Conservation (phyloP, 2,888 invertebrate genomes). For the Ryuthela nishihirai region DNA sequence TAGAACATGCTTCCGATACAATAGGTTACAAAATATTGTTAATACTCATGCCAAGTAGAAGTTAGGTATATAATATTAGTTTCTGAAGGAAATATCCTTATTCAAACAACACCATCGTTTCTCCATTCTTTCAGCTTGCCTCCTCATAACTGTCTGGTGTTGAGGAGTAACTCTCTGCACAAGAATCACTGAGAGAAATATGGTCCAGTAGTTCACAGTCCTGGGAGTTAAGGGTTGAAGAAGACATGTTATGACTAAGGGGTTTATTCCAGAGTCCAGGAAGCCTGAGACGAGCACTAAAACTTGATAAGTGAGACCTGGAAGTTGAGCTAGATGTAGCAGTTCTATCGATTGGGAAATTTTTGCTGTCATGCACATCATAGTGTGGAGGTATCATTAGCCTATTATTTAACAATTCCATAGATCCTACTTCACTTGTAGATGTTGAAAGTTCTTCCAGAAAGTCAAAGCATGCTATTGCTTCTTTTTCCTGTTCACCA, state of each 20-base stretch:
- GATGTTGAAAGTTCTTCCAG: slow-evolving; percentile 57
- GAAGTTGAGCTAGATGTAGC: slow-evolving; percentile 11
- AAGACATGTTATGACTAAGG: slow-evolving; percentile 30
- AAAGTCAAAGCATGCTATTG: slow-evolving; percentile 75
- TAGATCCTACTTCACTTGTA: slow-evolving; percentile 12
- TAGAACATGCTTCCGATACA: too few species aligned
- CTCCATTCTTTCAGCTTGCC: slow-evolving; percentile 20
- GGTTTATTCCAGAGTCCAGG: slow-evolving; percentile 31
- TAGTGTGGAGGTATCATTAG: not conserved
- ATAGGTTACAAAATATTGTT: too few species aligned
- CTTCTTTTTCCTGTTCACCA: slow-evolving; percentile 71
- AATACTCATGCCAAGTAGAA: too few species aligned
- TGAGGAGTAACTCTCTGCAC: slow-evolving; percentile 37
- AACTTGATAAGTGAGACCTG: slow-evolving; percentile 10
- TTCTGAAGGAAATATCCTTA: too few species aligned
- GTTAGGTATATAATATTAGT: too few species aligned
- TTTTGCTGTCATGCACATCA: not conserved
- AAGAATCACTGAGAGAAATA: slow-evolving; percentile 37
- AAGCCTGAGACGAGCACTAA: slow-evolving; percentile 8
- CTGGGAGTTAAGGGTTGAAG: slow-evolving; percentile 31
- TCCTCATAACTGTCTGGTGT: slow-evolving; percentile 35
- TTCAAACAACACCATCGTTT: too few species aligned
- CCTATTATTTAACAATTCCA: slow-evolving; percentile 5
- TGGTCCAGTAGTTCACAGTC: slow-evolving; percentile 35
- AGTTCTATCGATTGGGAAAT: not conserved